Base-by-base conservation (phyloP, 2,888 invertebrate species). In the Pristionchus exspectatus region DNA sequence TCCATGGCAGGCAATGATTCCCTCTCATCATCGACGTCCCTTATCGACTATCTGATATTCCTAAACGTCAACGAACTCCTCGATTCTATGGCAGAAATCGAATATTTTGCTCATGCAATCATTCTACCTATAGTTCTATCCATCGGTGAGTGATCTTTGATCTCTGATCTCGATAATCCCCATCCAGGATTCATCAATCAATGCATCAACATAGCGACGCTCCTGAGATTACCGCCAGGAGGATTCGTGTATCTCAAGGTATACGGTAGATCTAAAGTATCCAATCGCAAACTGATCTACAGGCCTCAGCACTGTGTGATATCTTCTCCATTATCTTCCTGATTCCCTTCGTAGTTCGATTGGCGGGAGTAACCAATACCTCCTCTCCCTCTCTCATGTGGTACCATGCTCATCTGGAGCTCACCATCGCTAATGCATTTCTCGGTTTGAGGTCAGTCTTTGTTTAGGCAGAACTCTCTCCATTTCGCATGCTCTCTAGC, bases 301-400 rank as follows among this genome's bases (percentile, higher is more conserved):
- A 93, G 96, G 97, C 97, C 89, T 97, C 97, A 94, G 97, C 97
- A 30, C 96, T 97, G 5, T 97, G 97, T 9, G 97, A 97, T 72
- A 96, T 97, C 77, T 95, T 97, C 94, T 97, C 97, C 27, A 97
- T 97, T 92, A 95, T 97, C 66, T 97, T 97, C 93, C 97, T 97
- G 91, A 96, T 97, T 90, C 94, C 94, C 14, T 94, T 94, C 89
- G 90, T 93, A 30, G n/a, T 94, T 10, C 91, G 94, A 5, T 93
- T 94, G 77, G 94, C 93, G 7, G 90, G 91, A 21, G 44, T 91
- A 50, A 91, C 89, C 63, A 90, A 92, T 88, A 90, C 90, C 96
- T 92, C 90, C 0, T 96, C 96, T 92, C 96, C 96, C 93, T 95
- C 96, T 0, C 96, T 97, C 91, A 97, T 97, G 91, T 95, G 95